A percentile compares a stretch with the other conserved stretches of the same genome.
phyloP scores from a whole-genome alignment of 2,113 vertebrate genomes.

The Siniperca knerii region DNA sequence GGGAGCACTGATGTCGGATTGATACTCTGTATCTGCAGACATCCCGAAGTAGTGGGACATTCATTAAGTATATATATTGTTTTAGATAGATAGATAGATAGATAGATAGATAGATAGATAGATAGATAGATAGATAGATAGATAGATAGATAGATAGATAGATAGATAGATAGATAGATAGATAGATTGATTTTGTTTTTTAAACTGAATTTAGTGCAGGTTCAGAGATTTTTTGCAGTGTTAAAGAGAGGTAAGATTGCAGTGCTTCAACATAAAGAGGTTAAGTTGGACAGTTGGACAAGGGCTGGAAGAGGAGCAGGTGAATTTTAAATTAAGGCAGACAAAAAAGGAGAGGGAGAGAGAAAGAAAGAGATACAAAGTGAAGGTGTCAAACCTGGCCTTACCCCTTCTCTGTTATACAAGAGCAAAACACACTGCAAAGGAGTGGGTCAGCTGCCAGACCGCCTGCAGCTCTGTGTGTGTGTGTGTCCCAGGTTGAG shows the following conservation, averaged over 20 bases:
- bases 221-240: not conserved
- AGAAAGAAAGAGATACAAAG: conserved; percentile 9
- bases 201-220: not conserved
- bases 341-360: not conserved
- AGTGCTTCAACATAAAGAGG: not conserved
- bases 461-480: conserved; percentile 29
- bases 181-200: not conserved
- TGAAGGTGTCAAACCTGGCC: conserved; percentile 33
- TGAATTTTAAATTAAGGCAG: conserved; percentile 6
- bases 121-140: too few relatives aligned
- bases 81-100: too few relatives aligned
- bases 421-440: conserved; percentile 46
- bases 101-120: too few relatives aligned
- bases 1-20: too few relatives aligned
- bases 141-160: too few relatives aligned
- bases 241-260: not conserved
- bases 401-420: conserved; percentile 41
- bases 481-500: conserved; percentile 38
- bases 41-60: too few relatives aligned
- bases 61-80: too few relatives aligned
- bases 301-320: conserved; percentile 13
- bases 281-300: not conserved
- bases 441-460: conserved; percentile 42
- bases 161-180: too few relatives aligned
- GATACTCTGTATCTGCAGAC: too few relatives aligned